Percentiles rank a stretch among this genome's conserved stretches.
phyloP scores from a whole-genome alignment of 1,140 invertebrate species.

The Meloidogyne floridensis region DNA sequence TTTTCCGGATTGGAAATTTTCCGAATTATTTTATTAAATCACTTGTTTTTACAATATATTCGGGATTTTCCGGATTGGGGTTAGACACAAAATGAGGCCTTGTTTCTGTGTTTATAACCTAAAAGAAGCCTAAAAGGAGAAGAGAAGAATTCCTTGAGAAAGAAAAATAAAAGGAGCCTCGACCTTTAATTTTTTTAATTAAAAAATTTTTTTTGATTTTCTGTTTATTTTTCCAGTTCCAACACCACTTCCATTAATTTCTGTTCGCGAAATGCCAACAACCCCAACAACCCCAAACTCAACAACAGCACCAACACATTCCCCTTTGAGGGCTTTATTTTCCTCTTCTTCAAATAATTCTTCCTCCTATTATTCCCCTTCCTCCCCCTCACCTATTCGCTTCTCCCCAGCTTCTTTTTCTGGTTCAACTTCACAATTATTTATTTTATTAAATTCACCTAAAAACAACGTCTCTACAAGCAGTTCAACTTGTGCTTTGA shows the following conservation, averaged over 20 bases:
- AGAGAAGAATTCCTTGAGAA: too few species aligned
- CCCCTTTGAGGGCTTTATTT: not conserved
- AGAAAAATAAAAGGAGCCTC: too few species aligned
- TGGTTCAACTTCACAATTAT: not conserved
- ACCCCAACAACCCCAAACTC: too few species aligned
- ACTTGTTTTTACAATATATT: too few species aligned
- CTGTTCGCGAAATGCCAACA: not conserved
- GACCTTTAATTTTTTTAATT: too few species aligned
- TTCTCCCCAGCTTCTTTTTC: not conserved
- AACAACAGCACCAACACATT: not conserved
- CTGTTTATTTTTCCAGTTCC: not conserved
- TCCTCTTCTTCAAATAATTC: not conserved
- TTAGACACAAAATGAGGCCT: too few species aligned
- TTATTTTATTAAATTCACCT: not conserved
- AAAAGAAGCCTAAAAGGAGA: too few species aligned
- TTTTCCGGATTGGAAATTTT: too few species aligned
- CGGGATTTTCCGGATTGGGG: too few species aligned
- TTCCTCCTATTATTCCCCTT: not conserved
- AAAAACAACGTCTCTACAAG: not conserved
- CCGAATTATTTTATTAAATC: too few species aligned
- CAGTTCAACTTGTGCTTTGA: not conserved
- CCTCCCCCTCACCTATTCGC: not conserved
- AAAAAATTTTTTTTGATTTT: too few species aligned
- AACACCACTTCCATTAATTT: conserved; percentile 3
- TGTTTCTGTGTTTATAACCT: too few species aligned